Conservation (phyloP, 2,797 vertebrate species). For the Coregonus sp. region DNA sequence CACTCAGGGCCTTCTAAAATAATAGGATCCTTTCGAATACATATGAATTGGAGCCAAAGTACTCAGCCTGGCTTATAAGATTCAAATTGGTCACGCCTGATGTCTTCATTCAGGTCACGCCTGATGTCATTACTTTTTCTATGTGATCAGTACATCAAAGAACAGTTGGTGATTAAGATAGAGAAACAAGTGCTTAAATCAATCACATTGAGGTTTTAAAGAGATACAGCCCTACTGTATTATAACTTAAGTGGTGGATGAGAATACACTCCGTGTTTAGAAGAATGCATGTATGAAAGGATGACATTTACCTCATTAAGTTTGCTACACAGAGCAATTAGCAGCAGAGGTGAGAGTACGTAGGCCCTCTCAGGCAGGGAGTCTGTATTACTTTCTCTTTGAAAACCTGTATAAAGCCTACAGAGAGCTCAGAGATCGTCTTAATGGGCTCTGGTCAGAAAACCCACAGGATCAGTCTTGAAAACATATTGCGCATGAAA, state of each 20-base stretch:
- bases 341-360: neutral
- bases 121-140: neutral
- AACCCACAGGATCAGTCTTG: neutral
- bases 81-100: neutral
- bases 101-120: neutral
- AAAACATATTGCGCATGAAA: neutral
- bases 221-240: neutral
- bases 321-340: neutral
- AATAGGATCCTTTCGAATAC: neutral
- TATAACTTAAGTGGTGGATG: neutral
- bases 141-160: neutral
- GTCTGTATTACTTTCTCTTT: no score
- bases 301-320: no score
- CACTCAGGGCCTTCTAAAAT: neutral
- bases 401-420: neutral
- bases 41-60: neutral
- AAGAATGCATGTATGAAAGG: neutral
- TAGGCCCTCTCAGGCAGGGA: no score
- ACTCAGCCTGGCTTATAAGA: neutral
- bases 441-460: neutral
- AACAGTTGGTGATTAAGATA: neutral
- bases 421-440: neutral
- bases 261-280: neutral
- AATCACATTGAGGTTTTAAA: neutral
- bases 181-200: neutral